Evolutionary conservation across 2,797 vertebrate genomes (phyloP).

Genomic region (Alfaro cultratus): DNA sequence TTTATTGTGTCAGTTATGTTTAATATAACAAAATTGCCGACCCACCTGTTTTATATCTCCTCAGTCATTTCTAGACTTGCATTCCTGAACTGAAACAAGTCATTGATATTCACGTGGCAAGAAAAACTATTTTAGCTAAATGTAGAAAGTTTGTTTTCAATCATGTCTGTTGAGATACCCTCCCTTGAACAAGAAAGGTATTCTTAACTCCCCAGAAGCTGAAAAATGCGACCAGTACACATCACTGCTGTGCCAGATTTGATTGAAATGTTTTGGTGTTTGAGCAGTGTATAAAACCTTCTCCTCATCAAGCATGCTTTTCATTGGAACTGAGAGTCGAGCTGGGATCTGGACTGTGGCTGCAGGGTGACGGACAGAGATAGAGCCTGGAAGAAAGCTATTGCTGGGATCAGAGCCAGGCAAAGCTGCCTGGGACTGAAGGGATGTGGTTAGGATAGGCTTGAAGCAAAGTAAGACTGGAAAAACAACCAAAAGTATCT

Average conservation of each 20-base stretch:
- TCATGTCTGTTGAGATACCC: conserved; percentile 37
- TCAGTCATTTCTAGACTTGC: conserved; percentile 25
- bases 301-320: conserved; percentile 43
- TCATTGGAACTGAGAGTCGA: conserved; percentile 29
- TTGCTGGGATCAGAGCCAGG: conserved; percentile 56
- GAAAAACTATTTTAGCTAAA: conserved; percentile 30
- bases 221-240: not conserved
- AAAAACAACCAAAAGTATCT: conserved; percentile 36
- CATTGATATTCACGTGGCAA: conserved; percentile 16
- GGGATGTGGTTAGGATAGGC: conserved; percentile 61
- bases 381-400: conserved; percentile 46
- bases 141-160: conserved; percentile 50
- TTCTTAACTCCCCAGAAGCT: conserved; percentile 17
- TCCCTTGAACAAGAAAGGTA: conserved; percentile 39
- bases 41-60: conserved; percentile 35
- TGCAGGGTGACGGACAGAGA: conserved; percentile 51
- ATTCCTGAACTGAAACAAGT: conserved; percentile 30
- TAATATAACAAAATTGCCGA: conserved; percentile 47
- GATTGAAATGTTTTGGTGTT: conserved; percentile 24
- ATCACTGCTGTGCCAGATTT: conserved; percentile 17
- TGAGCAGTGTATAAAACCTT: conserved; percentile 31
- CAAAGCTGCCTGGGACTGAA: conserved; percentile 51
- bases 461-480: conserved; percentile 40
- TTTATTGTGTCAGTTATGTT: conserved; percentile 66
- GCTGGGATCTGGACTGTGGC: conserved; percentile 54